Evolutionary conservation across 2,888 invertebrate genomes (phyloP), one percentile per base, ranked within the genome.

Genomic region (Hymenopus coronatus): DNA sequence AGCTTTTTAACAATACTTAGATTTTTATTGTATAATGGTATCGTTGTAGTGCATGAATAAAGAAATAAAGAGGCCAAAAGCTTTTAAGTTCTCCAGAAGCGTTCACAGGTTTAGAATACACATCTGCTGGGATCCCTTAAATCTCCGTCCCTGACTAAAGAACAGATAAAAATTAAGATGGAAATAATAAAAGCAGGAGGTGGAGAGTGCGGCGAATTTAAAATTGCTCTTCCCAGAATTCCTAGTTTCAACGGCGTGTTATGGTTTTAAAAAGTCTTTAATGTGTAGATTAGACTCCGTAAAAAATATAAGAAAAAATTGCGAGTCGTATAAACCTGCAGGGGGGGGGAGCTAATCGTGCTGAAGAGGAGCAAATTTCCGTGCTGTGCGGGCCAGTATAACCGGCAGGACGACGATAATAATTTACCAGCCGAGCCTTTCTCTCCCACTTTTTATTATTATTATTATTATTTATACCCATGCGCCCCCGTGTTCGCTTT

Each of bases 301-400:
- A 70, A 70, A 70, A 70, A 70, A 70, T 70, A 70, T 70, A 70
- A 70, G 54, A 70, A 70, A 70, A 70, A 70, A 70, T 70, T 70
- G 20, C 54, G 54, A 70, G 54, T 70, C 54, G 3, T 70, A 70
- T 70, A 70, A 70, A 70, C 20, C 20, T 54, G 25, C 54, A 70
- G 20, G 54, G 20, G 54, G 54, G 25, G 54, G 25, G 28, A 82
- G 84, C 87, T 87, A 87, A 87, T 87, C 87, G 87, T 82, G n/a
- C 82, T 82, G 87, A 87, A 87, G 87, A 33, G 87, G 33, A 87
- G 33, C 87, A 87, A 87, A 87, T 87, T 87, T 87, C 87, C 87
- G 81, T 82, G 30, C 87, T 82, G 81, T n/a, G 30, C 84, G 9
- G 30, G 84, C 28, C 20, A 84, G 85, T 28, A 46, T 28, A 46